phyloP scores from a whole-genome alignment of 2,113 vertebrate species.

The Paramormyrops kingsleyae region DNA sequence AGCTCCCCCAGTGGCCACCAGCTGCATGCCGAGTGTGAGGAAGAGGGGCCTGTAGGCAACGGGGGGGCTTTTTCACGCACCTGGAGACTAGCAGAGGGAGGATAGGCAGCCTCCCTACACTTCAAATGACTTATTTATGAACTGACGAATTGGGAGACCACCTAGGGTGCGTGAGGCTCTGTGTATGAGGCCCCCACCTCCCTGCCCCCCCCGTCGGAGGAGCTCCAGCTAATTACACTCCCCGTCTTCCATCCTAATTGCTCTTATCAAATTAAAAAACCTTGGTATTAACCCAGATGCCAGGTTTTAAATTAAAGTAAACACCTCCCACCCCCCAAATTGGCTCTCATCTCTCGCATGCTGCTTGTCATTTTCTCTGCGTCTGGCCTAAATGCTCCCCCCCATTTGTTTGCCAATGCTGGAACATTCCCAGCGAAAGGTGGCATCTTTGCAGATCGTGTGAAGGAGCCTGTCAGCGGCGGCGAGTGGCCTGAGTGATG shows the following conservation, averaged over 20 bases:
- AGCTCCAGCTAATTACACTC: conserved; percentile 70
- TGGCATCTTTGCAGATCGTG: neutral
- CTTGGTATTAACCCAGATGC: conserved; percentile 30
- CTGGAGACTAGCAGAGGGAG: conserved; percentile 67
- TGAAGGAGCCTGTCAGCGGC: neutral
- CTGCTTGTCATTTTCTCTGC: conserved; percentile 17
- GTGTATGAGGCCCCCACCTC: conserved; percentile 22
- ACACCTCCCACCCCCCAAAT: conserved; percentile 13
- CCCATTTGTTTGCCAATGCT: neutral
- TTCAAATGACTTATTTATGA: conserved; percentile 89
- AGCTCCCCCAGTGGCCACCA: neutral
- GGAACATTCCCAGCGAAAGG: neutral
- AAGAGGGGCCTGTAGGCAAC: neutral
- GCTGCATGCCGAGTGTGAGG: neutral
- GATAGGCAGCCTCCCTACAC: conserved; percentile 74
- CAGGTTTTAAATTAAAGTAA: conserved; percentile 24
- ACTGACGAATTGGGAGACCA: conserved; percentile 79
- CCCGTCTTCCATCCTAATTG: conserved; percentile 71
- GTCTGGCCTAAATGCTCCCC: neutral
- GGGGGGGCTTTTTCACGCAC: conserved; percentile 35
- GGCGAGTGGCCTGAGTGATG: neutral
- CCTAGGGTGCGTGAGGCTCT: conserved; percentile 64
- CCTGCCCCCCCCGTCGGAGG: conserved; percentile 70
- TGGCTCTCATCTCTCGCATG: conserved; percentile 14
- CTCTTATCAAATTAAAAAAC: conserved; percentile 40